Conservation (phyloP, 2,888 invertebrate genomes). For the Apodemia hepburni region DNA sequence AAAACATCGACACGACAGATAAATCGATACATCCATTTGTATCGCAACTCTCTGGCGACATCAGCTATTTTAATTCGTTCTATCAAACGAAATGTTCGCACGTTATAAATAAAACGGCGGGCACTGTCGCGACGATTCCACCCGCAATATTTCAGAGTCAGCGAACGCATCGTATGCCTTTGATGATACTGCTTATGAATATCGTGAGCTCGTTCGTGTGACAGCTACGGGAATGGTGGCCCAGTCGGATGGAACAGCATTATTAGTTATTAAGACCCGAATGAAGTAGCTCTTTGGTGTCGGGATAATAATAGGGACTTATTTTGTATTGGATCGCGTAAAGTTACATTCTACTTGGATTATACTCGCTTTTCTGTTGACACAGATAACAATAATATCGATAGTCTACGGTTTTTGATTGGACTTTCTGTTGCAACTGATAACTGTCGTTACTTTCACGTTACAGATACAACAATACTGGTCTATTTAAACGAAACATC, state of each 20-base stretch:
- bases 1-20: constrained; percentile 38
- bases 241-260: constrained; percentile 21
- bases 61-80: constrained; percentile 49
- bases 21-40: constrained; percentile 53
- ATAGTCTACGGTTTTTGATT: no score
- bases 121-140: constrained; percentile 67
- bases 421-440: no score
- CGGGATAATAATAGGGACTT: constrained; percentile 17
- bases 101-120: constrained; percentile 68
- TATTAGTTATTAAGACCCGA: constrained; percentile 24
- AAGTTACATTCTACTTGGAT: neutral
- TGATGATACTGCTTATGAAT: constrained; percentile 72
- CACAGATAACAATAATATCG: neutral
- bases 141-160: constrained; percentile 70
- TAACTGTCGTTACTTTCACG: no score
- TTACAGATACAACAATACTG: no score
- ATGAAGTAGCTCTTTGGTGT: constrained; percentile 20
- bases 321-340: constrained; percentile 11
- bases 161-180: constrained; percentile 57
- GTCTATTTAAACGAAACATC: no score
- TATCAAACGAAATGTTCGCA: constrained; percentile 59
- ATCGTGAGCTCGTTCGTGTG: constrained; percentile 36
- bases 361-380: neutral
- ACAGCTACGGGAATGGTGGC: constrained; percentile 26
- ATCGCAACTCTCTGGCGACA: constrained; percentile 38